Evolutionary conservation across 1,140 invertebrate genomes (phyloP).

Genomic region (Teleogryllus occipitalis): DNA sequence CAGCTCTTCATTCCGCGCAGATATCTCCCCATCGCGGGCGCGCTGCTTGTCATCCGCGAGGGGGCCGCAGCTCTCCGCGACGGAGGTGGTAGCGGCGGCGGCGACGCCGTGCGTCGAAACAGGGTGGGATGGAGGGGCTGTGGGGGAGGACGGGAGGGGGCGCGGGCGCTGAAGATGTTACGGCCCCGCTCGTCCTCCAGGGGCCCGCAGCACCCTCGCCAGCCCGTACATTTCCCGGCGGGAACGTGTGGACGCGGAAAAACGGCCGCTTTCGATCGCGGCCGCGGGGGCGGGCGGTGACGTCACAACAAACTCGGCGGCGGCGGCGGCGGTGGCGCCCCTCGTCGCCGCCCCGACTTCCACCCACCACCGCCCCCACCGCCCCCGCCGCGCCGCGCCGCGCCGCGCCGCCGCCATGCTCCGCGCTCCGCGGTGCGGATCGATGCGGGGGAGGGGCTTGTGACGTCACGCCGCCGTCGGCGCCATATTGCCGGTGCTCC

Average conservation of each 20-base stretch:
- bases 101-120: no score
- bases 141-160: no score
- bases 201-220: background rate
- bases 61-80: no score
- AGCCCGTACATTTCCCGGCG: background rate
- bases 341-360: background rate
- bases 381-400: no score
- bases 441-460: background rate
- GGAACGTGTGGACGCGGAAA: background rate
- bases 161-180: background rate
- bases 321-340: no score
- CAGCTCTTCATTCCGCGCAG: no score
- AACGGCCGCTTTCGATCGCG: background rate
- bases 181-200: background rate
- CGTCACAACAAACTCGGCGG: background rate
- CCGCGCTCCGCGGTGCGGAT: background rate
- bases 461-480: slow-evolving; percentile 1
- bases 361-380: no score
- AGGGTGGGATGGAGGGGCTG: no score
- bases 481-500: background rate
- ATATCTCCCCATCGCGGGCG: no score
- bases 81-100: no score
- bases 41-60: no score
- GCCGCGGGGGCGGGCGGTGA: background rate
- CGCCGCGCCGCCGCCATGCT: background rate